A percentile compares a stretch with the other conserved stretches of the same genome.
Conservation (phyloP, 2,888 invertebrate genomes). For the Plagiodera versicolora region DNA sequence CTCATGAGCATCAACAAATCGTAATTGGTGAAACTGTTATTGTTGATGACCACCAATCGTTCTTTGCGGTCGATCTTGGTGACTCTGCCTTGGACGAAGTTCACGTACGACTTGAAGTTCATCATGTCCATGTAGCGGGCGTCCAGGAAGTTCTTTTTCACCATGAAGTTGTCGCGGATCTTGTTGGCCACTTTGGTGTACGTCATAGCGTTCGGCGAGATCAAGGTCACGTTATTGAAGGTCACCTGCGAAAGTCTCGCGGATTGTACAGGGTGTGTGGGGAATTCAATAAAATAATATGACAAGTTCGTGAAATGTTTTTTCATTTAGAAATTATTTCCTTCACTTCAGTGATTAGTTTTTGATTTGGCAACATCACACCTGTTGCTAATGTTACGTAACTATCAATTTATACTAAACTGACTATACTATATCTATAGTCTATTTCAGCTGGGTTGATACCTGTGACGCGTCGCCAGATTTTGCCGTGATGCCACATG, state of each 20-base stretch:
- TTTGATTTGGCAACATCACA: too few species aligned
- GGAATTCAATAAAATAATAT: too few species aligned
- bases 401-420: too few species aligned
- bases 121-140: constrained; percentile 60
- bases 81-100: constrained; percentile 64
- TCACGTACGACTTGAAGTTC: constrained; percentile 66
- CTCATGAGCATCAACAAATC: constrained; percentile 61
- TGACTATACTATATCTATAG: too few species aligned
- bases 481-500: too few species aligned
- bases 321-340: too few species aligned
- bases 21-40: constrained; percentile 54
- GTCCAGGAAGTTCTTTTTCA: constrained; percentile 59
- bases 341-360: too few species aligned
- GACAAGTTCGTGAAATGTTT: too few species aligned
- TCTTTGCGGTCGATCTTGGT: constrained; percentile 55
- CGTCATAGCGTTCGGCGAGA: constrained; percentile 66
- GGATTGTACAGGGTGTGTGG: too few species aligned
- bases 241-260: constrained; percentile 58
- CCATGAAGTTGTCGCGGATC: constrained; percentile 56
- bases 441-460: too few species aligned
- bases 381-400: too few species aligned
- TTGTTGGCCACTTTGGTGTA: constrained; percentile 49
- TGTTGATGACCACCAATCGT: constrained; percentile 61
- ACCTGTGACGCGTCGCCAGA: too few species aligned
- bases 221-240: constrained; percentile 70